phyloP scores from a whole-genome alignment of 2,888 invertebrate species.

The Melanostoma scalare region DNA sequence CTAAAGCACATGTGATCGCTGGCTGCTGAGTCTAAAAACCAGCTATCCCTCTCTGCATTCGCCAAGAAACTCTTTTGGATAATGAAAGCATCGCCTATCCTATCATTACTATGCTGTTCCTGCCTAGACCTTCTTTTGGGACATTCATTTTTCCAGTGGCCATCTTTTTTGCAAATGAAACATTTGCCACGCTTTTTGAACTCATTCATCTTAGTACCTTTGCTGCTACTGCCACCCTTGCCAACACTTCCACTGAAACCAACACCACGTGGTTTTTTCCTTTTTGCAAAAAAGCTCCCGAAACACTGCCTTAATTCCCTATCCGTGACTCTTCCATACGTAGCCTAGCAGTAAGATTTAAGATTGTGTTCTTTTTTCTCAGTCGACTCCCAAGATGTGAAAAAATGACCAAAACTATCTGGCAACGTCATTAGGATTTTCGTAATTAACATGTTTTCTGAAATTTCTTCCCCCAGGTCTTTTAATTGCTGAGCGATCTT shows the following conservation, averaged over 20 bases:
- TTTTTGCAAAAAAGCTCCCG: conserved; percentile 20
- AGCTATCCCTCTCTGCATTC: conserved; percentile 4
- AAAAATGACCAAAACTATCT: conserved; percentile 73
- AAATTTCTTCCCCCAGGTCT: too few species aligned
- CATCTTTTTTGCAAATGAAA: conserved; percentile 9
- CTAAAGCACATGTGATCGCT: conserved; percentile 34
- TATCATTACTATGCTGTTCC: background rate
- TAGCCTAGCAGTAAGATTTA: conserved; percentile 30
- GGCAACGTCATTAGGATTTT: conserved; percentile 8
- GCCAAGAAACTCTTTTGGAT: background rate
- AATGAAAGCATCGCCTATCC: conserved; percentile 12
- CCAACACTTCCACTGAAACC: background rate
- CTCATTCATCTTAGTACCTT: too few species aligned
- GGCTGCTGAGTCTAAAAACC: conserved; percentile 45
- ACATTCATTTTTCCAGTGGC: conserved; percentile 30
- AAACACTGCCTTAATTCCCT: conserved; percentile 66
- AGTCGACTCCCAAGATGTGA: conserved; percentile 74
- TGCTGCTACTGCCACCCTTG: too few species aligned
- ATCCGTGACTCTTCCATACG: conserved; percentile 71
- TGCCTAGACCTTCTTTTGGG: background rate
- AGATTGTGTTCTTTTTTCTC: conserved; percentile 72
- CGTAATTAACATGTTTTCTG: too few species aligned
- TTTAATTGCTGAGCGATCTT: too few species aligned
- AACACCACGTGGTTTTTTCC: conserved; percentile 1
- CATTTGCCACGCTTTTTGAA: conserved; percentile 10